Base-by-base conservation (phyloP, 2,113 vertebrate species). In the Balaeniceps rex region DNA sequence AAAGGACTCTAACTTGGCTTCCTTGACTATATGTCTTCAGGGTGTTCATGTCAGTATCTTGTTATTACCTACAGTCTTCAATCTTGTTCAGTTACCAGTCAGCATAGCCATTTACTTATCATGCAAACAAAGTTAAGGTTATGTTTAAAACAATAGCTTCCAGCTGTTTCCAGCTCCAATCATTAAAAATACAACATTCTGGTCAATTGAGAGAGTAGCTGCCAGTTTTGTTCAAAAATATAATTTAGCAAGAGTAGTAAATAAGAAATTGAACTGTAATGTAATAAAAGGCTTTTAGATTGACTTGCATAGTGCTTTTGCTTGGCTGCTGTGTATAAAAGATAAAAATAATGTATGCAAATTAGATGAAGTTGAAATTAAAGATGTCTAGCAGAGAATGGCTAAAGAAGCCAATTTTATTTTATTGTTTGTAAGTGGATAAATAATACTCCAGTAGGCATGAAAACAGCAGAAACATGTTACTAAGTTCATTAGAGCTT, bases 311-410 rank as follows among this genome's bases (percentile, higher is more conserved):
- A 76, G 60, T 74, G 31, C 49, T 86, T 42, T 70, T 77, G 58
- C 51, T 96, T 95, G 58, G 64, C 60, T 96, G 92, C 93, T 97
- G 94, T 85, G 83, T 88, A 95, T 68, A 90, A 97, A 97, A 97
- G 95, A 97, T 96, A 97, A 97, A 97, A 95, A 96, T 96, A 98
- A 97, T 96, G 18, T 93, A 97, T 97, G 95, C 69, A 98, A 97
- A 98, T 96, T 95, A 93, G 92, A 97, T 96, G 38, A 91, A 93
- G 63, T 54, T 96, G 79, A 80, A 97, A 97, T 96, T 96, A 97
- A 96, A 96, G 69, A 87, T 92, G 81, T 91, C 94, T 97, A 93
- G 69, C 63, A 94, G 89, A 97, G 69, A 95, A 96, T 58, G 52
- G 29, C 42, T 96, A 95, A 96, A 95, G 77, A 90, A 88, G 17